Base-by-base conservation (phyloP, 1,140 invertebrate genomes). In the Thaumatotibia leucotreta region DNA sequence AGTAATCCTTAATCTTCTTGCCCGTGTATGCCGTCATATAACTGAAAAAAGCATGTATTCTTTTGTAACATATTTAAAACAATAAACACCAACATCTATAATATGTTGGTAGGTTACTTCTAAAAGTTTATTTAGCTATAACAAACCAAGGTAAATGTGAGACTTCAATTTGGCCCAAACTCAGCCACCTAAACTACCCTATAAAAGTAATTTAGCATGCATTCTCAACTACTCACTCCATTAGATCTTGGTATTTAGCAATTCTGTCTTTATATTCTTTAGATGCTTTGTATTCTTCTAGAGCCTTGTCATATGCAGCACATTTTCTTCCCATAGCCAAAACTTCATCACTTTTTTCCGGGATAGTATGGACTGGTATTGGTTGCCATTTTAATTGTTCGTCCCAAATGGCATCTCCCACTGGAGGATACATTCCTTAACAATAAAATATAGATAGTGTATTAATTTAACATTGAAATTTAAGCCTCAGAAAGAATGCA, bases 351-450 rank as follows among this genome's bases (percentile, higher is more conserved):
- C 93, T 67, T 1, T 89, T 73, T 81, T 94, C 92, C 0, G 96
- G 95, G 17, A 92, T 74, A 0, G 97, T 97, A 73, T 98, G 97
- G 8, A 98, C 92, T 0, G 97, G 97, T 74, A 98, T 96, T 0
- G 97, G 97, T 84, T 98, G 97, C 97, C 97, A 99, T 9, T 89
- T 76, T 1, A 98, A 82, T 2, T 93, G 69, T 0, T 75, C 65
- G 79, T 97, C 93, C 96, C 96, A 98, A 2, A 94, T 67, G 74
- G 94, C 91, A 14, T 88, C 76, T 3, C 87, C 91, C 10, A 77
- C 76, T 0, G 94, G 94, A 5, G 96, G 95, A 81, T 95, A 97
- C 68, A 96, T 93, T 14, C 89, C 91, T 91, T 65, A 54, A 63
- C 14, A 65, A 10, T 17, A 31, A 24, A 65, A 33, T 24, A 64